A percentile compares a stretch with the other conserved stretches of the same genome.
Conservation (phyloP, 2,888 invertebrate species). For the Brachycybe producta region DNA sequence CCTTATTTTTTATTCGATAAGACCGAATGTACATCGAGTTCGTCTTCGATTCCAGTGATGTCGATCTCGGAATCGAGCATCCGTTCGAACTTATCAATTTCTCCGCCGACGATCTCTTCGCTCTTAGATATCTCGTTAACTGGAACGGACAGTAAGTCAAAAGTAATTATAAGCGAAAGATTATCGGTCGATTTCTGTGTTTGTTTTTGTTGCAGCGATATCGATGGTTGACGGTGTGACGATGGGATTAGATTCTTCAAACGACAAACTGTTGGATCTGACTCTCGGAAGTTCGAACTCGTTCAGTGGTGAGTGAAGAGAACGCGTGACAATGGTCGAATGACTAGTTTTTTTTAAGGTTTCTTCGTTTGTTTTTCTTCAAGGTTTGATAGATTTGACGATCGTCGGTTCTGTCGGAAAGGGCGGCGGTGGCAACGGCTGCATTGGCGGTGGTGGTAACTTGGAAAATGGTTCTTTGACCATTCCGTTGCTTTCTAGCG, state of each 20-base stretch:
- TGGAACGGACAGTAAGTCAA: slow-evolving; percentile 13
- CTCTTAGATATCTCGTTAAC: slow-evolving; percentile 20
- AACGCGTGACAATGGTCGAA: background rate
- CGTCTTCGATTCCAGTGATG: background rate
- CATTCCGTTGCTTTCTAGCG: background rate
- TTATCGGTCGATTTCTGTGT: too few relatives aligned
- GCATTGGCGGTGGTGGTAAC: too few relatives aligned
- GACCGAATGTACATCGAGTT: too few relatives aligned
- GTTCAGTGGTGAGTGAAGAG: slow-evolving; percentile 22
- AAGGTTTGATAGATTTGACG: slow-evolving; percentile 4
- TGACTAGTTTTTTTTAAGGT: background rate
- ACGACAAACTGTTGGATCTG: slow-evolving; percentile 27
- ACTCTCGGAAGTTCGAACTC: slow-evolving; percentile 26
- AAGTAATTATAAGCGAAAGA: background rate
- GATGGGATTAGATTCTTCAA: slow-evolving; percentile 24
- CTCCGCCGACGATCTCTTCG: slow-evolving; percentile 21
- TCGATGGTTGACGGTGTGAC: slow-evolving; percentile 10
- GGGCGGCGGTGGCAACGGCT: background rate
- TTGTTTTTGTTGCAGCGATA: background rate
- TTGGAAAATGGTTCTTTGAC: background rate
- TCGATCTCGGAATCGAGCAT: background rate
- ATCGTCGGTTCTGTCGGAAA: background rate
- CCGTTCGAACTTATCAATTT: slow-evolving; percentile 8
- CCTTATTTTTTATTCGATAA: too few relatives aligned
- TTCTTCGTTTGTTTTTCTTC: background rate